Percentiles rank a stretch among this genome's conserved stretches.
phyloP scores from a whole-genome alignment of 2,888 invertebrate genomes.

The Amiota communis region DNA sequence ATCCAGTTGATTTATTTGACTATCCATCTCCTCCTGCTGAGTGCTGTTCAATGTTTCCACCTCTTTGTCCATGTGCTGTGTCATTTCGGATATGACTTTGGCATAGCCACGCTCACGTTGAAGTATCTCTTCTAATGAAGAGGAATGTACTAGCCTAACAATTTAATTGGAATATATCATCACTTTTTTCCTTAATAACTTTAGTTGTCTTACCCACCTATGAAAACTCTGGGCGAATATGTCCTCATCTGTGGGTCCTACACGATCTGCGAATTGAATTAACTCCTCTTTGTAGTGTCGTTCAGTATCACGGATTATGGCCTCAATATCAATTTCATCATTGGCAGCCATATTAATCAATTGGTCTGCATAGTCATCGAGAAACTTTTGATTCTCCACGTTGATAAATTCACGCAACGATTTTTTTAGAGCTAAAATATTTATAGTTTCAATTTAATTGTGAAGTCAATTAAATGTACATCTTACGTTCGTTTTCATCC shows the following conservation, averaged over 20 bases:
- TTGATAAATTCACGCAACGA: constrained; percentile 78
- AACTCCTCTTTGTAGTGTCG: constrained; percentile 87
- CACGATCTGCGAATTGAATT: constrained; percentile 86
- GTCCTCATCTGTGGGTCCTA: constrained; percentile 88
- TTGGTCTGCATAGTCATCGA: constrained; percentile 79
- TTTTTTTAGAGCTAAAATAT: constrained; percentile 54
- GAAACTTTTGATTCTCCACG: constrained; percentile 79
- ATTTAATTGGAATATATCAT: neutral
- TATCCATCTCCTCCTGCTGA: constrained; percentile 92
- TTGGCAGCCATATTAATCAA: constrained; percentile 78
- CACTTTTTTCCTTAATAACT: neutral
- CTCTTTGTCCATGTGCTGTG: constrained; percentile 82
- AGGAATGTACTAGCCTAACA: constrained; percentile 83
- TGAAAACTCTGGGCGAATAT: constrained; percentile 76
- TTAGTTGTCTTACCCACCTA: constrained; percentile 48
- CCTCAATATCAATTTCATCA: constrained; percentile 81
- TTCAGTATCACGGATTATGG: constrained; percentile 85
- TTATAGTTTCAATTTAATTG: neutral
- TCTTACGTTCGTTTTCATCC: constrained; percentile 66
- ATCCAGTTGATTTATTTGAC: constrained; percentile 86
- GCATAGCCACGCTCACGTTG: constrained; percentile 92
- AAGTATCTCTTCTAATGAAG: constrained; percentile 89
- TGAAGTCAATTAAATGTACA: neutral
- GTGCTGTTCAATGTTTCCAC: constrained; percentile 82
- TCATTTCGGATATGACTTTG: constrained; percentile 82